Conservation (phyloP, 2,888 invertebrate genomes). For the Drosophila neutralis region DNA sequence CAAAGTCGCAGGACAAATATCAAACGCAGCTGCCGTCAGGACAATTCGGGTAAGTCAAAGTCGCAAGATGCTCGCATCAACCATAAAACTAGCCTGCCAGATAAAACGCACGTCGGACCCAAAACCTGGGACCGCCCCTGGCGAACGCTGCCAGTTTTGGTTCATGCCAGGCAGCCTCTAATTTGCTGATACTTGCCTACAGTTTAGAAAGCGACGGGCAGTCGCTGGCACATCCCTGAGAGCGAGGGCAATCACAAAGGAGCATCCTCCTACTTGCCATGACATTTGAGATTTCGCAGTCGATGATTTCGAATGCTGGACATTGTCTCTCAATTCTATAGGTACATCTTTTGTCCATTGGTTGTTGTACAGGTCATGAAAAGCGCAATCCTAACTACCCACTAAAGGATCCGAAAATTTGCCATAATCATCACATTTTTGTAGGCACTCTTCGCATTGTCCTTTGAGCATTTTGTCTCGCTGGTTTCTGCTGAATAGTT, state of each 20-base stretch:
- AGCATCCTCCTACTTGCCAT: constrained; percentile 56
- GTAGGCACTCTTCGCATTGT: constrained; percentile 26
- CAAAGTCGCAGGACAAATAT: constrained; percentile 44
- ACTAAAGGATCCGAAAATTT: constrained; percentile 78
- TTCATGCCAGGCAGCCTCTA: constrained; percentile 63
- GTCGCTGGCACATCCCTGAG: constrained; percentile 29
- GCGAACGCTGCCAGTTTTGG: constrained; percentile 49
- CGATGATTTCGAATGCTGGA: constrained; percentile 71
- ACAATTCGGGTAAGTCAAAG: constrained; percentile 54
- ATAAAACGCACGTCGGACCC: constrained; percentile 59
- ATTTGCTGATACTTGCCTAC: constrained; percentile 77
- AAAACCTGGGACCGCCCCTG: constrained; percentile 62
- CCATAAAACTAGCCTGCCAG: constrained; percentile 68
- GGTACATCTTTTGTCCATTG: constrained; percentile 16
- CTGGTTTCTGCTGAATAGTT: constrained; percentile 42
- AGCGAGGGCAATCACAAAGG: constrained; percentile 44
- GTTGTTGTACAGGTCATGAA: constrained; percentile 38
- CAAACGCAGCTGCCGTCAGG: constrained; percentile 69
- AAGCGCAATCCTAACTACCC: constrained; percentile 77
- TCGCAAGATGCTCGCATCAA: constrained; percentile 66
- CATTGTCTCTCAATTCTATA: constrained; percentile 52
- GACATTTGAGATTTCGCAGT: constrained; percentile 79
- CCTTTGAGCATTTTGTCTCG: constrained; percentile 30
- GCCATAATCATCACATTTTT: constrained; percentile 80
- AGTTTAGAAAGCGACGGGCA: constrained; percentile 65